Evolutionary conservation across 2,888 invertebrate species (phyloP).

Genomic region (Noctua janthe): DNA sequence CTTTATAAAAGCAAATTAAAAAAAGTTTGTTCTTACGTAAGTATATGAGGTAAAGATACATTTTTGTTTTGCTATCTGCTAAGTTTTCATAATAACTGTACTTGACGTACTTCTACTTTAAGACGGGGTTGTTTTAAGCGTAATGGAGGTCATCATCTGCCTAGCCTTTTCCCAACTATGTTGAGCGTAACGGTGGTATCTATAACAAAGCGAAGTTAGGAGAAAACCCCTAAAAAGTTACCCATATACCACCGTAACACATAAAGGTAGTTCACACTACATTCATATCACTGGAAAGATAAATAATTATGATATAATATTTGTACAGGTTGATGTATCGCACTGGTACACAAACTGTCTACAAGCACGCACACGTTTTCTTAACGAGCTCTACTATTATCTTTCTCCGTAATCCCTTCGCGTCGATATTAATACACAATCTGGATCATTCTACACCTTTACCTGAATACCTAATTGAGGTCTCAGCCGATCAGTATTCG

Average conservation of each 20-base stretch:
- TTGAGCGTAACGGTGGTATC: too few relatives aligned
- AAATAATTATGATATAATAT: background rate
- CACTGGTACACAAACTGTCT: constrained; percentile 25
- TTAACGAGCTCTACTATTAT: constrained; percentile 61
- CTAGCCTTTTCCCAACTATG: too few relatives aligned
- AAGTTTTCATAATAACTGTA: background rate
- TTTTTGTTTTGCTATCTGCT: background rate
- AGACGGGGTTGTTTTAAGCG: background rate
- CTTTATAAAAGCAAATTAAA: too few relatives aligned
- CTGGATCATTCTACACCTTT: constrained; percentile 84
- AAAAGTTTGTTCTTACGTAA: background rate
- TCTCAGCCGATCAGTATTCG: constrained; percentile 86
- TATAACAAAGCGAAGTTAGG: background rate
- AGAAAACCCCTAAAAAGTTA: background rate
- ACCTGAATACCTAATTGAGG: constrained; percentile 86
- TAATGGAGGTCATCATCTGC: too few relatives aligned
- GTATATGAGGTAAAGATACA: background rate
- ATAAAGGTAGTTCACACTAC: background rate
- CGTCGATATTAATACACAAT: constrained; percentile 82
- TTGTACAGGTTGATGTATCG: background rate
- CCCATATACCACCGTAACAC: background rate
- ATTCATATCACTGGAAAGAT: background rate
- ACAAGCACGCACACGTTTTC: constrained; percentile 49
- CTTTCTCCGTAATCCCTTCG: constrained; percentile 70
- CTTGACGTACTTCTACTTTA: background rate